Percentiles rank a stretch among this genome's conserved stretches.
Conservation (phyloP, 1,140 invertebrate genomes). For the Drosophila rhopaloa region DNA sequence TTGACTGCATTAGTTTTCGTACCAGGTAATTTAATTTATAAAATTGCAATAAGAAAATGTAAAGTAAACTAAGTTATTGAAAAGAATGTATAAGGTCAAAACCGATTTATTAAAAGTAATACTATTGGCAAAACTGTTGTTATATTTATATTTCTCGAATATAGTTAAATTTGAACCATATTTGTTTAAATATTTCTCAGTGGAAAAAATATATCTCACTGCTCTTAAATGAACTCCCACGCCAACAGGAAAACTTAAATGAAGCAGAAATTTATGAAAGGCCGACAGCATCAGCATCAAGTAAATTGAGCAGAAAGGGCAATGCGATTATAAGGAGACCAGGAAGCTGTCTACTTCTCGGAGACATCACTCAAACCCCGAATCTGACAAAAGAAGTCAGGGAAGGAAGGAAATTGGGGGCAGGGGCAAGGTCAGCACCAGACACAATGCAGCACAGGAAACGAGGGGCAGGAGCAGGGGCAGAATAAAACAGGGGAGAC, state of each 20-base stretch:
- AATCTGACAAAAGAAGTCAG: conserved; percentile 72
- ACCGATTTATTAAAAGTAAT: too few relatives aligned
- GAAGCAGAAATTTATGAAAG: conserved; percentile 63
- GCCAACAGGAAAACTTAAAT: conserved; percentile 43
- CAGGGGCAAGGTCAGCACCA: conserved; percentile 63
- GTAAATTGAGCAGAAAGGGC: conserved; percentile 64
- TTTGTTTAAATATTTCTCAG: not conserved
- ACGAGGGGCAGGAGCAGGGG: not conserved
- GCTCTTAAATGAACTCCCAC: conserved; percentile 35
- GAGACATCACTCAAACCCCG: conserved; percentile 65
- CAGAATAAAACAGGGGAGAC: conserved; percentile 1
- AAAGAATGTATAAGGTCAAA: too few relatives aligned
- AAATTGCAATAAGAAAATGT: too few relatives aligned
- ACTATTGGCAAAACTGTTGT: too few relatives aligned
- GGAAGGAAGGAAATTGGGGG: not conserved
- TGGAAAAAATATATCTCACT: not conserved
- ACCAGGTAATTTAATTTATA: too few relatives aligned
- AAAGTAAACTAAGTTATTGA: too few relatives aligned
- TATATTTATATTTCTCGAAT: too few relatives aligned
- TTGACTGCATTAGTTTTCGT: not conserved
- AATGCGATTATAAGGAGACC: conserved; percentile 39
- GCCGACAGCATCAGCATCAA: conserved; percentile 37
- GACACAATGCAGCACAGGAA: conserved; percentile 43
- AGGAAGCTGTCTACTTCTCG: conserved; percentile 56
- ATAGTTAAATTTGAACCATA: too few relatives aligned